Evolutionary conservation across 2,888 invertebrate species (phyloP), one percentile per base, ranked within the genome.

Genomic region (Acleris holmiana): DNA sequence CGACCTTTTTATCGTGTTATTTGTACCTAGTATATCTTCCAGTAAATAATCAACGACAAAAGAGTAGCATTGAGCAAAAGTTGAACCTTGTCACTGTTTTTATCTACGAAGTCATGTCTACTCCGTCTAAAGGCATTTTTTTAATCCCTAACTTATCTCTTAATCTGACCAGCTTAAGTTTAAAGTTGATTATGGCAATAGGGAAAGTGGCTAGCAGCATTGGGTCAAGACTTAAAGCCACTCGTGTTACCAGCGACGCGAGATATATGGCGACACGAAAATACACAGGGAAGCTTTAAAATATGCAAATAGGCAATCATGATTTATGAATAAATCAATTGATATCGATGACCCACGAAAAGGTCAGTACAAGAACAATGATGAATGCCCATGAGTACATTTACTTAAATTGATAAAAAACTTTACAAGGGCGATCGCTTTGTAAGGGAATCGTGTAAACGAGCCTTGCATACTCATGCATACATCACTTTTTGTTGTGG

Each of bases 201-300:
- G 74, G 75, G 79, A 82, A 81, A 82, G 78, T 77, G 76, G 78
- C 73, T 71, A 65, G 54, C 56, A 65, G 61, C 69, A 69, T 67
- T 68, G 69, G 78, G 81, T 81, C 79, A 74, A 68, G 65, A 59
- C 60, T 65, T 55, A 44, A 59, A 60, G 60, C 60, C 65, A 65
- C 65, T 65, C 55, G 60, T 44, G 48, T 65, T 46, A 25, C 65
- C 49, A 46, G 59, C 65, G 49, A 55, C 35, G 65, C 60, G 60
- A 50, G 44, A 21, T 50, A 46, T 41, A 66, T 63, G 66, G 29
- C 67, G 49, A 57, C 63, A 64, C 29, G 55, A 17, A 29, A 25
- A 21, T 48, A 44, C 35, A 23, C n/a, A 51, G 46, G 41, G 58
- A 53, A 59, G 29, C 40, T 49, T 57, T 41, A 47, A 62, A 48